Conservation (phyloP, 2,113 vertebrate genomes). For the Genyomyrus donnyi region DNA sequence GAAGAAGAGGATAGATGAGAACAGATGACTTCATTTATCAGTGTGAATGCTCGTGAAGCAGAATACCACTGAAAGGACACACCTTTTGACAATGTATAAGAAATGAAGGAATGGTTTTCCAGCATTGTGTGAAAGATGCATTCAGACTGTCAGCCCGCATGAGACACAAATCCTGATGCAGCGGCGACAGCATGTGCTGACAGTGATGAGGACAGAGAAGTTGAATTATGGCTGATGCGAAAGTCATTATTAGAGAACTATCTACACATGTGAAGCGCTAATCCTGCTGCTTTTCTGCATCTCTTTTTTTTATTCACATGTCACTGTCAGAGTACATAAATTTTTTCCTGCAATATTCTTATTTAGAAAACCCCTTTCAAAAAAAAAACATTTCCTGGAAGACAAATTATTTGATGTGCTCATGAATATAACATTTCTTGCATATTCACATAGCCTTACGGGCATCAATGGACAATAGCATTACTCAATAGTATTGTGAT, state of each 20-base stretch:
- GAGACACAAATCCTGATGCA: not conserved
- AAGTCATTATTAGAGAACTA: not conserved
- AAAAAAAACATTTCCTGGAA: not conserved
- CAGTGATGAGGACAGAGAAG: not conserved
- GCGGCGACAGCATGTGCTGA: not conserved
- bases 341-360: not conserved
- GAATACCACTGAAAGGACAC: not conserved
- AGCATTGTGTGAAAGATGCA: not conserved
- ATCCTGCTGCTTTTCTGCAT: not conserved
- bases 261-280: not conserved
- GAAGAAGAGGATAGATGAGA: not conserved
- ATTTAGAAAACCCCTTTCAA: not conserved
- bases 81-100: not conserved
- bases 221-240: not conserved
- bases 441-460: not conserved
- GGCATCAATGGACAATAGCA: not conserved
- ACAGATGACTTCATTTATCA: not conserved
- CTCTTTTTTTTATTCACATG: not conserved
- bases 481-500: not conserved
- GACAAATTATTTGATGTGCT: not conserved
- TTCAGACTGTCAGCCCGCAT: not conserved
- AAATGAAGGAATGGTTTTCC: not conserved
- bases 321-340: not conserved
- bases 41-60: not conserved
- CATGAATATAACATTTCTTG: not conserved